A percentile compares a stretch with the other conserved stretches of the same genome.
Conservation (phyloP, 2,888 invertebrate genomes). For the Subacronicta megacephala region DNA sequence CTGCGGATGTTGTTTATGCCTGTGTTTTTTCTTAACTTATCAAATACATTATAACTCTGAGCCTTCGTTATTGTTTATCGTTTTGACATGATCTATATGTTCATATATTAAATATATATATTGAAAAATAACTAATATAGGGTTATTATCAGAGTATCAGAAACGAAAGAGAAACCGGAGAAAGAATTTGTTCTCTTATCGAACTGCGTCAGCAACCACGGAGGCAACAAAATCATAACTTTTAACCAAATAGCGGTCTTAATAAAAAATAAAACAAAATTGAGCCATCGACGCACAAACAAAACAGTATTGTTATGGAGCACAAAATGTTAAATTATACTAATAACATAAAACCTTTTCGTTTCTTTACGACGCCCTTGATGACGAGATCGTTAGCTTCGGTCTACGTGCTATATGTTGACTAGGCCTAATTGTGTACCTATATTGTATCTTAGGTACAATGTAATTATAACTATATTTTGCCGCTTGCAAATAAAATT, state of each 20-base stretch:
- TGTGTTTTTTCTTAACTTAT: slow-evolving; percentile 23
- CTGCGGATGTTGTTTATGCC: slow-evolving; percentile 41
- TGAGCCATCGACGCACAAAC: too few species aligned
- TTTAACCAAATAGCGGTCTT: too few species aligned
- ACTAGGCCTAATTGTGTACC: slow-evolving; percentile 2
- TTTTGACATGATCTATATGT: slow-evolving; percentile 9
- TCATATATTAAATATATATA: too few species aligned
- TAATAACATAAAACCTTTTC: neutral
- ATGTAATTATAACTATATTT: slow-evolving; percentile 9
- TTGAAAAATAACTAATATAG: too few species aligned
- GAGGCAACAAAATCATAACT: too few species aligned
- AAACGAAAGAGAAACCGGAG: too few species aligned
- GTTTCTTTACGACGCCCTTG: slow-evolving; percentile 17
- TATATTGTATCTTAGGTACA: neutral
- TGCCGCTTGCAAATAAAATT: slow-evolving; percentile 7
- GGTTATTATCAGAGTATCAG: too few species aligned
- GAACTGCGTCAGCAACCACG: too few species aligned
- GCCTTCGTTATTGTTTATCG: neutral
- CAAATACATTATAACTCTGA: slow-evolving; percentile 22
- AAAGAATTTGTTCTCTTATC: too few species aligned
- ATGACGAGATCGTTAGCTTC: slow-evolving; percentile 7
- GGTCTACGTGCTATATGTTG: slow-evolving; percentile 1
- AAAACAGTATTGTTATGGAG: too few species aligned
- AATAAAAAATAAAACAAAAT: neutral
- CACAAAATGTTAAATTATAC: too few species aligned